Conservation (phyloP, 2,797 vertebrate species). For the Gymnopithys bicolor region DNA sequence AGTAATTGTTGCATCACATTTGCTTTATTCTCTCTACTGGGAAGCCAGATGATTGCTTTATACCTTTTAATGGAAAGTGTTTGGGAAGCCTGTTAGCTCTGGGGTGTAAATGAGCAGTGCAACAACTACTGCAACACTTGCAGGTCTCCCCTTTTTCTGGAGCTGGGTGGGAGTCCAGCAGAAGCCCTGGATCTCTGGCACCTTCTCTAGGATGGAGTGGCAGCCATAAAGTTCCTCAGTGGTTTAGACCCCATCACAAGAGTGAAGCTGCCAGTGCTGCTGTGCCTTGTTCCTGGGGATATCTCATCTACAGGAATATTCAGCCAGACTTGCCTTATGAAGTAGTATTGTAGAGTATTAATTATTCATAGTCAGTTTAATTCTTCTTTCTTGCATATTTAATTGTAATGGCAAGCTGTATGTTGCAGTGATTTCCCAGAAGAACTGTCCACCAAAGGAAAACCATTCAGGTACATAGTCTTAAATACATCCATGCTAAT, state of each 20-base stretch:
- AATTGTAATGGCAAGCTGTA: constrained; percentile 66
- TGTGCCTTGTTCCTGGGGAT: neutral
- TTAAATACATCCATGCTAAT: constrained; percentile 31
- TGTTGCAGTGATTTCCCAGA: constrained; percentile 68
- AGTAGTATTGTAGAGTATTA: constrained; percentile 47
- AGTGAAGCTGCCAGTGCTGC: neutral
- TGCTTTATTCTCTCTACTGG: constrained; percentile 24
- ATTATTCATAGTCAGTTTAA: constrained; percentile 66
- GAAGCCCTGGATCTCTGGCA: neutral
- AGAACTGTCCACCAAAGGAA: constrained; percentile 60
- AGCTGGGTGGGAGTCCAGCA: neutral
- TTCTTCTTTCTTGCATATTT: constrained; percentile 70
- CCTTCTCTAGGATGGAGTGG: neutral
- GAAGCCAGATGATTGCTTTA: constrained; percentile 46
- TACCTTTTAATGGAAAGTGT: neutral
- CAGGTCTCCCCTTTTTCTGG: neutral
- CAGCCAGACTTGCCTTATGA: constrained; percentile 56
- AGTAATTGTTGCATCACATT: constrained; percentile 53
- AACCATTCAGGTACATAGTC: constrained; percentile 50
- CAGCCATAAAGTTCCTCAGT: neutral
- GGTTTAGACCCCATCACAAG: neutral
- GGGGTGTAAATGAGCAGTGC: neutral
- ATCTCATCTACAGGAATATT: constrained; percentile 19
- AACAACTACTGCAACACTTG: neutral
- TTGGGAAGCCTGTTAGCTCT: neutral